Base-by-base conservation (phyloP, 2,888 invertebrate genomes). In the Cotesia congregata region DNA sequence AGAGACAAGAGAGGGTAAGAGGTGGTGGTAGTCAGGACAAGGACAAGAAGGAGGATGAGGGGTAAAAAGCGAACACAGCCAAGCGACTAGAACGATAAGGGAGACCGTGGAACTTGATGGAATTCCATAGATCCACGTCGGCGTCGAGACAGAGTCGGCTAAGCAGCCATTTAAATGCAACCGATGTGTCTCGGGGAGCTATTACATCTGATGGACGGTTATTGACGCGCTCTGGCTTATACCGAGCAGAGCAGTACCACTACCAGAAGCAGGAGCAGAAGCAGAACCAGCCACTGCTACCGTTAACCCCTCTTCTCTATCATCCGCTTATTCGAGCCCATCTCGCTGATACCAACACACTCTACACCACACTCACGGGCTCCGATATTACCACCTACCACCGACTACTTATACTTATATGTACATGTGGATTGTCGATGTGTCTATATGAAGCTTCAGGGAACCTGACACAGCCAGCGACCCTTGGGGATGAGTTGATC, bases 141-240 rank as follows among this genome's bases (percentile, higher is more conserved):
- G 85, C 87, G 87, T 86, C 89, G 89, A 88, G 89, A 88, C 89
- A 89, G 88, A 89, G 87, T 88, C 87, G 86, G 89, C 88, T 89
- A 89, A 89, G 89, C 88, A 89, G 89, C 89, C 88, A 89, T 89
- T 89, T 89, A 89, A 89, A 89, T 89, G 89, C 89, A 89, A 89
- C 89, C 89, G 89, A 89, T 89, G 89, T 89, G 89, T 89, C 89
- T 89, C 88, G 86, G 89, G 89, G 89, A 88, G 88, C 89, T 88
- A 89, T 89, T 89, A 89, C 88, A 89, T 88, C 89, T 89, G 89
- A 89, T 89, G 89, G 88, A 89, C 89, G 89, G 89, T 89, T 89
- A 89, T 89, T 89, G 89, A 89, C 89, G 89, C 88, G 86, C 85
- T 86, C 88, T 87, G 87, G 88, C 88, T 87, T 88, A 88, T 88